phyloP scores from a whole-genome alignment of 2,113 vertebrate species.

The Rhinoderma darwinii region DNA sequence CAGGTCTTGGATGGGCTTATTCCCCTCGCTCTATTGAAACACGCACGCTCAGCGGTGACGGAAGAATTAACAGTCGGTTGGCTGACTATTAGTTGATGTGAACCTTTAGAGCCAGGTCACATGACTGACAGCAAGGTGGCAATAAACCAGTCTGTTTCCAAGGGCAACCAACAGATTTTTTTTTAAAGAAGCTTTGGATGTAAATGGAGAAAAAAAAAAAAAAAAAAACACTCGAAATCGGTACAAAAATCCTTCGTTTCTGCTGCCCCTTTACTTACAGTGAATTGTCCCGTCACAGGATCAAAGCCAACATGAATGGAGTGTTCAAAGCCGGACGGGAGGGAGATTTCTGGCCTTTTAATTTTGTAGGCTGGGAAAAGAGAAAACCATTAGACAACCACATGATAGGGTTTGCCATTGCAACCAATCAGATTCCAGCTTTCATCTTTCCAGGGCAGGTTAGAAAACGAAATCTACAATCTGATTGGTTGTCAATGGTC shows the following conservation, averaged over 20 bases:
- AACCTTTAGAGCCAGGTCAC: too few relatives aligned
- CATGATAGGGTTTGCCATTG: not conserved
- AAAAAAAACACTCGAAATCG: too few relatives aligned
- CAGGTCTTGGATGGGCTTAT: too few relatives aligned
- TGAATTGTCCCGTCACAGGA: conserved; percentile 95
- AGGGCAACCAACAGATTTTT: not conserved
- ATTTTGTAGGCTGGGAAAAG: conserved; percentile 85
- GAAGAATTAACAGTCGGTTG: too few relatives aligned
- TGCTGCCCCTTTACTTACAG: conserved; percentile 74
- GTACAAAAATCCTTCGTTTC: too few relatives aligned
- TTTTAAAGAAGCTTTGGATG: not conserved
- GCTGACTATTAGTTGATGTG: too few relatives aligned
- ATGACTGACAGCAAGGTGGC: not conserved
- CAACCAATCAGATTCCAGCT: not conserved
- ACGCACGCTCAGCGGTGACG: too few relatives aligned
- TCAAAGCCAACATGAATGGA: conserved; percentile 97
- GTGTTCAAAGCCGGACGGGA: conserved; percentile 97
- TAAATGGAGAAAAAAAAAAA: not conserved
- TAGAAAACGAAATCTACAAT: not conserved
- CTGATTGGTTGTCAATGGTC: not conserved
- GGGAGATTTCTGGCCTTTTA: conserved; percentile 89
- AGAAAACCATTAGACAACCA: not conserved
- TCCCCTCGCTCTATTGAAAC: too few relatives aligned
- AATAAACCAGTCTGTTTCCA: not conserved
- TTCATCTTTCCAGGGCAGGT: not conserved